A percentile compares a stretch with the other conserved stretches of the same genome.
Evolutionary conservation across 2,113 vertebrate species (phyloP).

Genomic region (Trogon surrucura): DNA sequence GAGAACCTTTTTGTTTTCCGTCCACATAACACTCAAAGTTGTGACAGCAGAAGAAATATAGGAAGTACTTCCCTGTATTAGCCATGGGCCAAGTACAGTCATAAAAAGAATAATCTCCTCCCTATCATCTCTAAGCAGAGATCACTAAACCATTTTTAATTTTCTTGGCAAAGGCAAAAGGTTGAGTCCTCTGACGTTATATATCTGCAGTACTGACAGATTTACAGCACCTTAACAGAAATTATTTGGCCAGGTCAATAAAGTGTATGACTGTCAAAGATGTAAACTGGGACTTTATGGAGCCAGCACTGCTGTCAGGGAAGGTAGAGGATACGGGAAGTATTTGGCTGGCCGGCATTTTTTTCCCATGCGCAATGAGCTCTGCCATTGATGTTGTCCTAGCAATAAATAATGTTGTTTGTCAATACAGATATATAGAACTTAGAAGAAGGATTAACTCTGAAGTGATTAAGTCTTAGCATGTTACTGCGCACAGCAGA

Average conservation of each 20-base stretch:
- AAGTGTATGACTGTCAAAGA: background rate
- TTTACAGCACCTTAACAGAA: conserved; percentile 32
- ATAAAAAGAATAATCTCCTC: conserved; percentile 23
- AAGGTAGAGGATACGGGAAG: background rate
- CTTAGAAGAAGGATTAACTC: conserved; percentile 30
- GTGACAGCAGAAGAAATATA: background rate
- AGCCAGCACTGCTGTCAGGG: background rate
- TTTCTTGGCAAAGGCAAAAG: conserved; percentile 42
- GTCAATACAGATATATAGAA: background rate
- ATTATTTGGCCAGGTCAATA: background rate
- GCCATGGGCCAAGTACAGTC: background rate
- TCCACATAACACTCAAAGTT: background rate
- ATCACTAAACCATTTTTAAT: conserved; percentile 16
- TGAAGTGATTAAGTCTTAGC: conserved; percentile 27
- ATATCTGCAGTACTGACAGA: background rate
- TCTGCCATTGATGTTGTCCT: background rate
- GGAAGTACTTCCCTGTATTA: background rate
- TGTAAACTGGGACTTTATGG: background rate
- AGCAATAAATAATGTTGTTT: conserved; percentile 36
- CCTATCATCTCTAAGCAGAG: background rate
- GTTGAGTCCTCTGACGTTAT: background rate
- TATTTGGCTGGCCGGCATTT: background rate
- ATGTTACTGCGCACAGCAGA: conserved; percentile 14
- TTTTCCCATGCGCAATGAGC: background rate
- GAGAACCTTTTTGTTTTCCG: background rate